These are phyloP conservation scores for Bombus terrestris DNA, from an alignment of 1,140 invertebrate species.

Conservation along the genomic window DNA sequence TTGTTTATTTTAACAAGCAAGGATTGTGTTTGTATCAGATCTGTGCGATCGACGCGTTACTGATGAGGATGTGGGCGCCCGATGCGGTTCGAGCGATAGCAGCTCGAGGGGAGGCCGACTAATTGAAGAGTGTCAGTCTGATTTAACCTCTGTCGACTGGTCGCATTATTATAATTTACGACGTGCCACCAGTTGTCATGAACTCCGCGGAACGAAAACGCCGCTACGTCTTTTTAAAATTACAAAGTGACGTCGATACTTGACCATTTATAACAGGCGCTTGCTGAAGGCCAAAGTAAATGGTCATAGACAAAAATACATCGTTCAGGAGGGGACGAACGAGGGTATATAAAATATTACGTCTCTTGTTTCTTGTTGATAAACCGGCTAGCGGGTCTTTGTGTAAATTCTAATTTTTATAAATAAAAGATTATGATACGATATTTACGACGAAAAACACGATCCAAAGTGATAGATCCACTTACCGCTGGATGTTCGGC, in stretches of 20 bases:
- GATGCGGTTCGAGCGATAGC: conserved; percentile 52
- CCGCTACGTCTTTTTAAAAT: background rate
- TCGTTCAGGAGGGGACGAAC: too few relatives aligned
- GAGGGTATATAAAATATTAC: background rate
- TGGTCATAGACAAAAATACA: background rate
- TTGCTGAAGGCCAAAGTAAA: background rate
- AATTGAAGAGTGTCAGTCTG: conserved; percentile 74
- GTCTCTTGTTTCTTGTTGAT: too few relatives aligned
- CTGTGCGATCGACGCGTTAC: conserved; percentile 46
- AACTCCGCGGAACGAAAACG: conserved; percentile 40
- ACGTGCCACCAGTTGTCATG: conserved; percentile 56
- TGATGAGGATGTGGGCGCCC: conserved; percentile 68
- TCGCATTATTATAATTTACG: conserved; percentile 71
- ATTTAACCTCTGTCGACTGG: conserved; percentile 72
- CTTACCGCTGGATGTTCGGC: background rate
- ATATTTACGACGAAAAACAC: background rate
- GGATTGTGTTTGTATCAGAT: conserved; percentile 5
- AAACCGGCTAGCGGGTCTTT: too few relatives aligned
- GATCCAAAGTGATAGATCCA: background rate
- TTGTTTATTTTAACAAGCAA: conserved; percentile 6
- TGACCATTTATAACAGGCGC: background rate
- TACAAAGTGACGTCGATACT: conserved; percentile 4
- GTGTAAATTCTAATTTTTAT: too few relatives aligned
- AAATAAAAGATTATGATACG: too few relatives aligned
- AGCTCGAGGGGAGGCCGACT: conserved; percentile 61